Conservation (phyloP, 2,113 vertebrate species). For the Periophthalmodon schlosseri region DNA sequence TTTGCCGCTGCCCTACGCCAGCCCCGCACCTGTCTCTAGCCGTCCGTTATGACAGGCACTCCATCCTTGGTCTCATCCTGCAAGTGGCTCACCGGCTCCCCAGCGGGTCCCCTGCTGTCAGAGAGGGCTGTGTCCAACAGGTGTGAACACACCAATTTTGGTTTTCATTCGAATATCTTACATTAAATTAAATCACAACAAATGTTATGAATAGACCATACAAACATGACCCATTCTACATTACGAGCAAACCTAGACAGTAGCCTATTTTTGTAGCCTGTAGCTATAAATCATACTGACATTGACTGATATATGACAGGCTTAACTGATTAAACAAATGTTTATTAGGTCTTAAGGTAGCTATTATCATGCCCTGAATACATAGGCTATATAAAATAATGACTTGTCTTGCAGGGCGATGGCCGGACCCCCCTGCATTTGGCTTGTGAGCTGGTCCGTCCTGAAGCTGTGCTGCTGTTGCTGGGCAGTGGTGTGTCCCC, state of each 20-base stretch:
- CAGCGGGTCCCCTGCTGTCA: conserved; percentile 75
- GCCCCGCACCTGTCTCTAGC: conserved; percentile 85
- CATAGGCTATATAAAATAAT: too few relatives aligned
- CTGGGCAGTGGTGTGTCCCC: conserved; percentile 85
- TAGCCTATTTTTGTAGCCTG: too few relatives aligned
- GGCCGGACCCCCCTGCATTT: conserved; percentile 84
- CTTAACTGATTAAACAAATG: too few relatives aligned
- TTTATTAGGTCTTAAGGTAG: too few relatives aligned
- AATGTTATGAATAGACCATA: background rate
- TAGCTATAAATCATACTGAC: too few relatives aligned
- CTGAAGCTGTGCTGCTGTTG: conserved; percentile 81
- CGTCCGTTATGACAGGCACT: conserved; percentile 83
- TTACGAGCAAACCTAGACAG: too few relatives aligned
- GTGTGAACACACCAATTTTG: background rate
- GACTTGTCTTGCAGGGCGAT: conserved; percentile 73
- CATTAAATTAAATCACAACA: background rate
- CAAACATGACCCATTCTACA: background rate
- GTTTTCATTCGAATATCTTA: background rate
- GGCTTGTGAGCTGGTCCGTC: conserved; percentile 84
- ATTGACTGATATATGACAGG: too few relatives aligned
- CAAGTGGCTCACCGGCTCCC: conserved; percentile 79
- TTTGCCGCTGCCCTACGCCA: conserved; percentile 83
- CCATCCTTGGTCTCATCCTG: conserved; percentile 84
- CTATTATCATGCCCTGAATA: too few relatives aligned
- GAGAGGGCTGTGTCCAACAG: conserved; percentile 55